phyloP scores from a whole-genome alignment of 2,113 vertebrate genomes.

The Hydrochoerus hydrochaeris region DNA sequence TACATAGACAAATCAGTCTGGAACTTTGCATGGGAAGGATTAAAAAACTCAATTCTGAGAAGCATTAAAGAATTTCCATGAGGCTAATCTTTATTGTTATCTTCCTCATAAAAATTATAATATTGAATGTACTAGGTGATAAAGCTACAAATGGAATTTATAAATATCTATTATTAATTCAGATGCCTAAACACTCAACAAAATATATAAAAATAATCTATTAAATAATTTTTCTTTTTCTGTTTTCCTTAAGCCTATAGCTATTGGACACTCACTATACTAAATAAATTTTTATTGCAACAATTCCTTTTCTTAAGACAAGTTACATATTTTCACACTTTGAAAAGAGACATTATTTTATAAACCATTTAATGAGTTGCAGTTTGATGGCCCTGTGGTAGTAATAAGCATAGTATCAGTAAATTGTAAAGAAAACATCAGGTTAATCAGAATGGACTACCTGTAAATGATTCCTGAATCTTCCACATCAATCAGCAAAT shows the following conservation, averaged over 20 bases:
- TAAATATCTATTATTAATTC: background rate
- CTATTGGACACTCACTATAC: background rate
- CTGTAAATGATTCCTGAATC: conserved; percentile 15
- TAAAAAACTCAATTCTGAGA: background rate
- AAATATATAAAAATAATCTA: background rate
- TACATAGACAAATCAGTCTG: background rate
- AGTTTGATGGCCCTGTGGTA: background rate
- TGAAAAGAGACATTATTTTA: conserved; percentile 19
- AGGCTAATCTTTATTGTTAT: background rate
- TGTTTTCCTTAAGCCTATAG: background rate
- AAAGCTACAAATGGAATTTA: background rate
- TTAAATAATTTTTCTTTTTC: conserved; percentile 9
- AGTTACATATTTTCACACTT: background rate
- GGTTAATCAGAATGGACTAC: background rate
- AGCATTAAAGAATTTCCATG: background rate
- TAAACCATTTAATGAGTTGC: background rate
- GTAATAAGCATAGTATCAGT: background rate
- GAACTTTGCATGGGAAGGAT: background rate
- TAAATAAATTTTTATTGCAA: conserved; percentile 30
- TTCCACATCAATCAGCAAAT: background rate
- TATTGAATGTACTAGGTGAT: background rate
- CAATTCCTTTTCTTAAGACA: background rate
- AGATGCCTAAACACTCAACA: background rate
- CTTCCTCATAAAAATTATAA: background rate
- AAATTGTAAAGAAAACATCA: conserved; percentile 11